phyloP scores from a whole-genome alignment of 2,888 invertebrate species.

The Sthenelais limicola region DNA sequence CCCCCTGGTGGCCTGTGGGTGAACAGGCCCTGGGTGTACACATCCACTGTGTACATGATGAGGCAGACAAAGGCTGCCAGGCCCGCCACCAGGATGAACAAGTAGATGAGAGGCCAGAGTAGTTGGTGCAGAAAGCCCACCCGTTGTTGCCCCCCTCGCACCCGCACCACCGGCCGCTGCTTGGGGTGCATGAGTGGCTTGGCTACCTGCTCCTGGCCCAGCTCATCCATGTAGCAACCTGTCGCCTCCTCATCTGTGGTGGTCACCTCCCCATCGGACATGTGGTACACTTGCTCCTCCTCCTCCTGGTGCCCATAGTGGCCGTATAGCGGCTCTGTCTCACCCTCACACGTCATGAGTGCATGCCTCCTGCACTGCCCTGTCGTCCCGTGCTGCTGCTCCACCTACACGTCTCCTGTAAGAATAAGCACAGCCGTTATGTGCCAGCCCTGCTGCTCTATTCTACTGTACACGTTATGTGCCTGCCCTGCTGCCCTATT shows the following conservation, averaged over 20 bases:
- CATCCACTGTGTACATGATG: conserved; percentile 40
- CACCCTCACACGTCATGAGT: too few species aligned
- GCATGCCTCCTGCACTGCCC: too few species aligned
- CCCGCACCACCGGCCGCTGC: conserved; percentile 33
- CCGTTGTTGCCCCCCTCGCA: background rate
- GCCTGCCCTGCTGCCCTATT: too few species aligned
- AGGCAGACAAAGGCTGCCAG: conserved; percentile 40
- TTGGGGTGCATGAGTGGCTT: conserved; percentile 48
- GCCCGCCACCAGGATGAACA: conserved; percentile 32
- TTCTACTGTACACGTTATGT: too few species aligned
- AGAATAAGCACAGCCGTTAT: too few species aligned
- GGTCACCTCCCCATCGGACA: background rate
- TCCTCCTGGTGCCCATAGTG: too few species aligned
- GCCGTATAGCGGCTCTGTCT: too few species aligned
- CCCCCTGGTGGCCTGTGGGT: background rate
- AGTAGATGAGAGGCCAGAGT: conserved; percentile 36
- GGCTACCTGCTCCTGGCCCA: background rate
- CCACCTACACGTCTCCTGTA: too few species aligned
- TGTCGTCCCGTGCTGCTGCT: too few species aligned
- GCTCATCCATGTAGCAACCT: background rate
- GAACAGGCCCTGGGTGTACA: conserved; percentile 33
- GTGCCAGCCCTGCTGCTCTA: too few species aligned
- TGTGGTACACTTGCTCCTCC: conserved; percentile 3
- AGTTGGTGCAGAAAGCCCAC: too few species aligned
- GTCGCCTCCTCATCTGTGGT: background rate